A percentile compares a stretch with the other conserved stretches of the same genome.
Evolutionary conservation across 2,888 invertebrate species (phyloP).

Genomic region (Auanema sp.): DNA sequence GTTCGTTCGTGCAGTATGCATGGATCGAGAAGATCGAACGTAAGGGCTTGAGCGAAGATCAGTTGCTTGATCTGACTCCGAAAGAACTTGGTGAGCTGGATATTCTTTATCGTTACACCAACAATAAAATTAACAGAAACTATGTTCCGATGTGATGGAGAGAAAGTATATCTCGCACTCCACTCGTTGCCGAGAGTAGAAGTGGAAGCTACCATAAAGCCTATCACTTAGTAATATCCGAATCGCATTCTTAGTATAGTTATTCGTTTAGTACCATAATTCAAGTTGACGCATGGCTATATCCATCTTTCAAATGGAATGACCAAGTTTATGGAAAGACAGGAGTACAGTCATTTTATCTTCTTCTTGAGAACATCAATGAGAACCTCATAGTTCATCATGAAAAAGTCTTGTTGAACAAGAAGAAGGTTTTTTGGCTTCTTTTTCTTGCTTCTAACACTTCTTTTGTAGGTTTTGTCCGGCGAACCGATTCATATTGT

Average conservation of each 20-base stretch:
- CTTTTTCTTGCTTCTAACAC: neutral
- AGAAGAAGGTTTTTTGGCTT: slow-evolving; percentile 73
- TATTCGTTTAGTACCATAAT: slow-evolving; percentile 64
- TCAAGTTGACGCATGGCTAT: slow-evolving; percentile 53
- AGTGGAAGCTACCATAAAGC: slow-evolving; percentile 83
- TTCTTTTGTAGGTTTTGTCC: slow-evolving; percentile 73
- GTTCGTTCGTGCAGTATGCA: slow-evolving; percentile 70
- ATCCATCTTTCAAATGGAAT: slow-evolving; percentile 71
- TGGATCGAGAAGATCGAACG: slow-evolving; percentile 81
- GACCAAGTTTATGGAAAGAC: slow-evolving; percentile 79
- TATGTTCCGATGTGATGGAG: slow-evolving; percentile 57
- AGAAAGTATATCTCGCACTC: slow-evolving; percentile 75
- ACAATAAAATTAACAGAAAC: slow-evolving; percentile 22
- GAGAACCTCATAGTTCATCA: slow-evolving; percentile 92
- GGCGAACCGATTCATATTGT: slow-evolving; percentile 81
- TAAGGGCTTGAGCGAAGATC: slow-evolving; percentile 72
- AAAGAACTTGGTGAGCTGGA: slow-evolving; percentile 76
- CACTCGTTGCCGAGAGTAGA: slow-evolving; percentile 83
- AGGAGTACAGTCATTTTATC: slow-evolving; percentile 82
- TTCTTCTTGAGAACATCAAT: slow-evolving; percentile 96
- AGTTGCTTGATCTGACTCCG: slow-evolving; percentile 82
- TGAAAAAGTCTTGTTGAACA: slow-evolving; percentile 83
- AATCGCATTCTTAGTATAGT: neutral
- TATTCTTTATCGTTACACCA: neutral
- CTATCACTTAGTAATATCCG: slow-evolving; percentile 76